Evolutionary conservation across 2,113 vertebrate genomes (phyloP).

Genomic region (Nyctereutes procyonoides): DNA sequence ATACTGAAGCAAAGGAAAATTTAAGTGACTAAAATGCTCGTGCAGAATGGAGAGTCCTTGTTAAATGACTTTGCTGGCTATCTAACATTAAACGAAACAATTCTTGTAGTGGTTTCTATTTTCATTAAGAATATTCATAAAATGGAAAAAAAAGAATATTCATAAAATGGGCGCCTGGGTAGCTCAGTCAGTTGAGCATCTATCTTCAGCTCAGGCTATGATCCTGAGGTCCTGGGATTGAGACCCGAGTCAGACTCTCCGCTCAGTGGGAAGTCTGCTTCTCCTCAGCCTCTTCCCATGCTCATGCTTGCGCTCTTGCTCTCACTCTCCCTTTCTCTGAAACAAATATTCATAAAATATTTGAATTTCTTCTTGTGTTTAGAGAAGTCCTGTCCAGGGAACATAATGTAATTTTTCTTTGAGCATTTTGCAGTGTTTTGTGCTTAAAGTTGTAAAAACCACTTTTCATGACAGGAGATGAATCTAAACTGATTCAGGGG

Average conservation of each 20-base stretch:
- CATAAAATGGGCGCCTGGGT: not conserved
- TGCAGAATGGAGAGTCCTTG: not conserved
- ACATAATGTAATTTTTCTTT: not conserved
- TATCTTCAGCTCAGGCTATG: not conserved
- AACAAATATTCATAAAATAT: not conserved
- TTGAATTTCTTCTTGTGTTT: not conserved
- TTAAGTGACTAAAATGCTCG: not conserved
- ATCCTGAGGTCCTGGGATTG: not conserved
- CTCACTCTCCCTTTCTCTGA: not conserved
- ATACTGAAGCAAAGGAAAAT: conserved; percentile 3
- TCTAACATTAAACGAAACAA: conserved; percentile 31
- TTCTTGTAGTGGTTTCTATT: not conserved
- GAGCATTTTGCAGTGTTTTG: not conserved
- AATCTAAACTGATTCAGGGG: not conserved
- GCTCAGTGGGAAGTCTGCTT: not conserved
- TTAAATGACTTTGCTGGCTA: not conserved
- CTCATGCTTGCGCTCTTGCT: not conserved
- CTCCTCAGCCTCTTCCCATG: not conserved
- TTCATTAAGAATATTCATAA: conserved; percentile 24
- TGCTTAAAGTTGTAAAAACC: not conserved
- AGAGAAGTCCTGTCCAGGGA: not conserved
- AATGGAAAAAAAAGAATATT: not conserved
- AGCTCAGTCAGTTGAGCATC: not conserved
- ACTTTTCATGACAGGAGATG: not conserved
- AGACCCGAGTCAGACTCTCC: not conserved